These are phyloP conservation scores for Stenodema calcarata DNA, from an alignment of 2,888 invertebrate genomes.

Conservation along the genomic window DNA sequence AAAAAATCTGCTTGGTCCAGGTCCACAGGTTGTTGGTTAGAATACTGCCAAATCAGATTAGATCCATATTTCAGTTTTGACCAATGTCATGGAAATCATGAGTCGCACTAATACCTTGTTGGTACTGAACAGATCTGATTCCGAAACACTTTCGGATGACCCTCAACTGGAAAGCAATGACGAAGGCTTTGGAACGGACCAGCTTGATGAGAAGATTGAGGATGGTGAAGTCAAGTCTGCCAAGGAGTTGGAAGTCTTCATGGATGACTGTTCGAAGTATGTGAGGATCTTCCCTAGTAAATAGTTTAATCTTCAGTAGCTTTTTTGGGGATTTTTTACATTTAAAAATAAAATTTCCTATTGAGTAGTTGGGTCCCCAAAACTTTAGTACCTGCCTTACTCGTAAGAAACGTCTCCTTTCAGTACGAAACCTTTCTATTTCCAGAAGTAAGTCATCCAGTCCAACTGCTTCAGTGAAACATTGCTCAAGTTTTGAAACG, in stretches of 20 bases:
- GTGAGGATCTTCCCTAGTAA: too few relatives aligned
- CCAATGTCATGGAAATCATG: too few relatives aligned
- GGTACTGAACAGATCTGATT: constrained; percentile 67
- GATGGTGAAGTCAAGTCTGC: constrained; percentile 73
- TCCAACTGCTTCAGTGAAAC: constrained; percentile 50
- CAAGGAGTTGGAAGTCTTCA: constrained; percentile 68
- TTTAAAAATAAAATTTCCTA: neutral
- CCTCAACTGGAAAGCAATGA: constrained; percentile 75
- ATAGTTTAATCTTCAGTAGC: constrained; percentile 58
- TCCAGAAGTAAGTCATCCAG: constrained; percentile 27
- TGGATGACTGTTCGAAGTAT: constrained; percentile 60
- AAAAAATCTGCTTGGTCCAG: too few relatives aligned
- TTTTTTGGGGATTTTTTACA: neutral
- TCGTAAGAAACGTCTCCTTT: too few relatives aligned
- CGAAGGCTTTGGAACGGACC: constrained; percentile 79
- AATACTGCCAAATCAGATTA: too few relatives aligned
- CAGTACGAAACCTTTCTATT: neutral
- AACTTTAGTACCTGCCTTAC: too few relatives aligned
- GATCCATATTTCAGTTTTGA: too few relatives aligned
- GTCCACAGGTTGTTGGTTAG: too few relatives aligned
- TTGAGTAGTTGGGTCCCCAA: too few relatives aligned
- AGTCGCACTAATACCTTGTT: too few relatives aligned
- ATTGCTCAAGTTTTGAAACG: constrained; percentile 55
- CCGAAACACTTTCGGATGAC: constrained; percentile 77
- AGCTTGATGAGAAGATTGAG: constrained; percentile 74